A percentile compares a stretch with the other conserved stretches of the same genome.
These are phyloP conservation scores for Lytechinus variegatus DNA, from an alignment of 35 echinoderm and acorn worm genomes.

Conservation along the genomic window DNA sequence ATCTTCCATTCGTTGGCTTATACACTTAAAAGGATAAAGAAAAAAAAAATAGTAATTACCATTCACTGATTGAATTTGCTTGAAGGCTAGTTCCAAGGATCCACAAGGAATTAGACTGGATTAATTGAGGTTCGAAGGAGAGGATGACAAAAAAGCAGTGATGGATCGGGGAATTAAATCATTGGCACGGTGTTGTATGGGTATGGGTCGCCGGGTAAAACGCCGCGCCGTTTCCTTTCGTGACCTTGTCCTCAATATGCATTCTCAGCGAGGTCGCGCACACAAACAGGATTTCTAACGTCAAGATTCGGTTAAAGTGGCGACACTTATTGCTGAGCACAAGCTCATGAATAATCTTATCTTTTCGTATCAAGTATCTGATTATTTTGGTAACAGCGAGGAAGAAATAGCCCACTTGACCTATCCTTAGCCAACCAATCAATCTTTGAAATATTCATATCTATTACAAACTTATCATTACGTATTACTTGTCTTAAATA, in stretches of 20 bases:
- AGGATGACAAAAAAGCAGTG: neutral
- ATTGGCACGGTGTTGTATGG: neutral
- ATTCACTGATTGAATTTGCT: neutral
- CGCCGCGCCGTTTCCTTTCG: neutral
- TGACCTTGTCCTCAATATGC: neutral
- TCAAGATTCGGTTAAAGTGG: neutral
- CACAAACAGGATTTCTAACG: neutral
- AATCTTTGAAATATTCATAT: too few relatives aligned
- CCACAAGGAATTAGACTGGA: neutral
- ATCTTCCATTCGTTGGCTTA: neutral
- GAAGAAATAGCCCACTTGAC: too few relatives aligned
- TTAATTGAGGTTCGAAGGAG: neutral
- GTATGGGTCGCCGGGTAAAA: neutral
- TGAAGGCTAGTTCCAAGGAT: neutral
- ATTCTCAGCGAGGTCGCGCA: neutral
- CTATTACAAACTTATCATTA: too few relatives aligned
- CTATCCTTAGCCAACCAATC: too few relatives aligned
- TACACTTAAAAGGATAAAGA: too few relatives aligned
- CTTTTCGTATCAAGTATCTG: neutral
- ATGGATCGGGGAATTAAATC: constrained; percentile 1
- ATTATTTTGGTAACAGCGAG: too few relatives aligned
- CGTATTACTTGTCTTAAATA: too few relatives aligned
- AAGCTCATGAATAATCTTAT: neutral
- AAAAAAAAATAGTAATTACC: neutral
- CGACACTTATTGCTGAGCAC: neutral